Evolutionary conservation across 2,888 invertebrate species (phyloP).

Genomic region (Metellina segmentata): DNA sequence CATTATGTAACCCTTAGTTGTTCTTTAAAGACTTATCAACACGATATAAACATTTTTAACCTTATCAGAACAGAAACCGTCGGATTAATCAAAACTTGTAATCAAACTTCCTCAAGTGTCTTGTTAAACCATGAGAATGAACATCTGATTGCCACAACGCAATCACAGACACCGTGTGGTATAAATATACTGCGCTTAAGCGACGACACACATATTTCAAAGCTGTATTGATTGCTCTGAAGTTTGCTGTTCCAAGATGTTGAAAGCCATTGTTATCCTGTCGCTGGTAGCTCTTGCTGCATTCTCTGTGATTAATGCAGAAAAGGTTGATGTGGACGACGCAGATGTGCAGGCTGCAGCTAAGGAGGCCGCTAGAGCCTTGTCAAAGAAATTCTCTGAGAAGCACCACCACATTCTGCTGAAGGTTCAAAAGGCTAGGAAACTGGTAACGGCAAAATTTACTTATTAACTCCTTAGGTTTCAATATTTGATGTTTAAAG

Average conservation of each 20-base stretch:
- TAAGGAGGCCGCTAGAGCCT: conserved; percentile 29
- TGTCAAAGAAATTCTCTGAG: conserved; percentile 41
- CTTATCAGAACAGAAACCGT: no score
- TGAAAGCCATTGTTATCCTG: conserved; percentile 16
- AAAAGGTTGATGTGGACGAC: conserved; percentile 28
- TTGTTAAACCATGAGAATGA: not conserved
- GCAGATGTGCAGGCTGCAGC: conserved; percentile 43
- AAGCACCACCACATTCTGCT: conserved; percentile 56
- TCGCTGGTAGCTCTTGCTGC: conserved; percentile 11
- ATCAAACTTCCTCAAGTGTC: not conserved
- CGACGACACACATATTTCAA: not conserved
- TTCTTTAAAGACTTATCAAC: no score
- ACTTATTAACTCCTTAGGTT: no score
- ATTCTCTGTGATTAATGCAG: not conserved
- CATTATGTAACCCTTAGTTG: no score
- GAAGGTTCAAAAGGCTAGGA: conserved; percentile 53
- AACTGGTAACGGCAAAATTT: conserved; percentile 36
- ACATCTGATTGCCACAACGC: not conserved
- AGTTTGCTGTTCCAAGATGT: conserved; percentile 22
- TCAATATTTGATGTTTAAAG: no score
- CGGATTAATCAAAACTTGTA: not conserved
- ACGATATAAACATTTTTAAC: no score
- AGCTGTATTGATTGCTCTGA: not conserved
- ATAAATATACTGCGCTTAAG: not conserved
- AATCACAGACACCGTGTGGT: not conserved